Conservation (phyloP, 2,797 vertebrate species). For the Microctenopoma steveboyesi region DNA sequence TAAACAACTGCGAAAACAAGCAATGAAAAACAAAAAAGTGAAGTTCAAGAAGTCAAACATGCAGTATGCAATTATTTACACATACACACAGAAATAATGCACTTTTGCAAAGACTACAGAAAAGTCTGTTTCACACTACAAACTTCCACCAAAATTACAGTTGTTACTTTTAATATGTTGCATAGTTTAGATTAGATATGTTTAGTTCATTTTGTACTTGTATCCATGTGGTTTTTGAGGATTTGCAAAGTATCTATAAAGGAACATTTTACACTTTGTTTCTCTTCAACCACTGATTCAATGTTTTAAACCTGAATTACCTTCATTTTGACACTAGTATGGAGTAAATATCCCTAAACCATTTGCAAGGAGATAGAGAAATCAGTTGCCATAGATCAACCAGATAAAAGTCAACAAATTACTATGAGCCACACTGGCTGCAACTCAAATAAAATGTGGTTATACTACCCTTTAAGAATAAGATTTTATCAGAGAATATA, state of each 20-base stretch:
- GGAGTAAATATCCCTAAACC: not conserved
- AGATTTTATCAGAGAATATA: constrained; percentile 10
- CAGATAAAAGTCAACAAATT: constrained; percentile 1
- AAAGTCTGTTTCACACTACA: no score
- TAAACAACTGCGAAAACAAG: constrained; percentile 21
- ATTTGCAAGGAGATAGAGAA: not conserved
- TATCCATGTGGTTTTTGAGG: not conserved
- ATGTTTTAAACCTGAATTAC: not conserved
- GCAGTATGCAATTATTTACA: no score
- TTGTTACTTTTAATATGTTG: not conserved
- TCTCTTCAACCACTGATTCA: not conserved
- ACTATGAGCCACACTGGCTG: not conserved
- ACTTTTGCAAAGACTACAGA: no score
- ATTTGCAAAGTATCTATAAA: not conserved
- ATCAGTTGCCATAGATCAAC: not conserved
- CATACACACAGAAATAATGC: no score
- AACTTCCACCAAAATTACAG: not conserved
- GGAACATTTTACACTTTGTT: not conserved
- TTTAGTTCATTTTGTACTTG: not conserved
- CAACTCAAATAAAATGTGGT: not conserved
- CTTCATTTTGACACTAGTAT: not conserved
- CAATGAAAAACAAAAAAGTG: not conserved
- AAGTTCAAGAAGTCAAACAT: not conserved
- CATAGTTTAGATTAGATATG: no score
- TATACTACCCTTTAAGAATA: not conserved